Evolutionary conservation across 2,797 vertebrate genomes (phyloP), one percentile per base, ranked within the genome.

Genomic region (Hylomyscus alleni): DNA sequence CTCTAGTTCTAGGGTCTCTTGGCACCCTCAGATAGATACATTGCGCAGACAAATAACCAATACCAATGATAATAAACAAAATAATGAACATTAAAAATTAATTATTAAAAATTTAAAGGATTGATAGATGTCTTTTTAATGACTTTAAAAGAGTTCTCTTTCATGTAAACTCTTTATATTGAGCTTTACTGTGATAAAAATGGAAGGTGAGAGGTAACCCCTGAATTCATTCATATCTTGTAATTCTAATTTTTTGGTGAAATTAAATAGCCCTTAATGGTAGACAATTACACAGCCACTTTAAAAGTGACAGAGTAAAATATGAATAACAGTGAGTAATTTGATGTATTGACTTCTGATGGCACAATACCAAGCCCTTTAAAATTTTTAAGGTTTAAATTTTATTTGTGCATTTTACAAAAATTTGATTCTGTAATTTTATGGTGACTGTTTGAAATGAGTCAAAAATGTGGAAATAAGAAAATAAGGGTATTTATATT

Each of bases 261-360:
- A 82, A 81, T 89, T n/a, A 80, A 80, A 73, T 58, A 22, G 84
- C 29, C 56, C 22, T 69, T 77, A 80, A 87, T 50, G 81, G 60
- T 73, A 77, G 44, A 91, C 93, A 94, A 77, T 93, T 90, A 69
- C 26, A 62, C 29, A 96, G 19, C 17, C 67, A 94, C 80, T 95
- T 94, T 75, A 95, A 85, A 91, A 94, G 82, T 58, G 89, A 86
- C 47, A 92, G 9, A 92, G 9, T 72, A 81, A 92, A 85, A 90
- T 52, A n/a, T n/a, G 8, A 91, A 73, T 89, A 89, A 34, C 4
- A 83, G 89, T 89, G 13, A 94, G 56, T 47, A 65, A 62, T 72
- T 80, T 80, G 54, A 47, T 81, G n/a, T n/a, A 62, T 15, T 92
- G 54, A 85, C 72, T 82, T 96, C 73, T 76, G 52, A 73, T 96